Conservation (phyloP, 2,797 vertebrate species). For the Clarias fuscus region DNA sequence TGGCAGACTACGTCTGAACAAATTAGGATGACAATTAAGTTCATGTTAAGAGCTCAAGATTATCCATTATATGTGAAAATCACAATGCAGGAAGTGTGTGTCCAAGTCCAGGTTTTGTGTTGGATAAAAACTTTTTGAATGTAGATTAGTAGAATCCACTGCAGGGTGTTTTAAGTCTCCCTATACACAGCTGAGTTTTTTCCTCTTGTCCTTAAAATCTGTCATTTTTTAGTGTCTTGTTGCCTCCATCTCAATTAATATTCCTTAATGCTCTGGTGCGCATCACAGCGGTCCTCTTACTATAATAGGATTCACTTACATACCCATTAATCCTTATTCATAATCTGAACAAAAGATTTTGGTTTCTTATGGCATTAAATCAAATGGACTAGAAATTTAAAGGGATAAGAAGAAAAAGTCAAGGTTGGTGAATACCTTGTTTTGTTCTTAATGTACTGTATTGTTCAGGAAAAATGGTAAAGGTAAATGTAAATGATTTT, state of each 20-base stretch:
- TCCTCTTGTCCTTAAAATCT: conserved; percentile 14
- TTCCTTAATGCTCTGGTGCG: neutral
- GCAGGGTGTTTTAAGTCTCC: neutral
- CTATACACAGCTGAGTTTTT: neutral
- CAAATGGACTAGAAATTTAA: neutral
- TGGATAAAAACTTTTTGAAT: neutral
- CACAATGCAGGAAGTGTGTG: neutral
- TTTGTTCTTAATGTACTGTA: no score
- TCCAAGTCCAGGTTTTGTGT: neutral
- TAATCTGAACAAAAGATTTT: neutral
- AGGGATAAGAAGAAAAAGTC: neutral
- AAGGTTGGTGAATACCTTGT: neutral
- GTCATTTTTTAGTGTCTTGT: conserved; percentile 44
- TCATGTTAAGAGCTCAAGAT: neutral
- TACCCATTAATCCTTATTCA: neutral
- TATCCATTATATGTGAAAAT: neutral
- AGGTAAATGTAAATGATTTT: neutral
- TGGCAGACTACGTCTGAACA: neutral
- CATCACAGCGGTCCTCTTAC: neutral
- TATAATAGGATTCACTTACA: neutral
- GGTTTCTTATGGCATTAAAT: neutral
- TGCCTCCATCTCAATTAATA: conserved; percentile 31
- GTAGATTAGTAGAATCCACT: neutral
- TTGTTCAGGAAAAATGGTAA: neutral
- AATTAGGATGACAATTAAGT: neutral